A percentile compares a stretch with the other conserved stretches of the same genome.
These are phyloP conservation scores for Drosophila austrosaltans DNA, from an alignment of 2,888 invertebrate genomes.

Conservation along the genomic window DNA sequence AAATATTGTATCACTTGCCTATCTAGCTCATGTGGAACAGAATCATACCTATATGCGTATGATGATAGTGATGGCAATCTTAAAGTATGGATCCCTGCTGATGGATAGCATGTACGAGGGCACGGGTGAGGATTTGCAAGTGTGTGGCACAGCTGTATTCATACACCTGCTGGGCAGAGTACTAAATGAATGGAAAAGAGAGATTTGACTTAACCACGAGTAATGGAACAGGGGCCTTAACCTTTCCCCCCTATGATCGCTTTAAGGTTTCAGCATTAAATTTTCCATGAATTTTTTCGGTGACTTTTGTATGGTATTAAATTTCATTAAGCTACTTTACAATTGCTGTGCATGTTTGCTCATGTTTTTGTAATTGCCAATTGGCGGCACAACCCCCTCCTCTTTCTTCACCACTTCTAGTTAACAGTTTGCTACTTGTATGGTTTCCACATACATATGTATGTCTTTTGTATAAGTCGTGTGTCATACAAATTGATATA, in stretches of 20 bases:
- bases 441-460: slow-evolving; percentile 43
- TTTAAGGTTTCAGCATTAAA: slow-evolving; percentile 44
- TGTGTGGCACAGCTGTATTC: slow-evolving; percentile 60
- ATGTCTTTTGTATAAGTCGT: slow-evolving; percentile 19
- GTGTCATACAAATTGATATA: slow-evolving; percentile 60
- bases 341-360: slow-evolving; percentile 73
- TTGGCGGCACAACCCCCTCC: slow-evolving; percentile 17
- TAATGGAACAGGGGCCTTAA: neutral
- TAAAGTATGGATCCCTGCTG: slow-evolving; percentile 57
- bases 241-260: slow-evolving; percentile 11
- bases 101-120: slow-evolving; percentile 57
- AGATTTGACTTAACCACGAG: neutral
- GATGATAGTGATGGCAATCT: slow-evolving; percentile 54
- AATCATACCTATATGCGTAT: slow-evolving; percentile 60
- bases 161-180: slow-evolving; percentile 44
- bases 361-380: slow-evolving; percentile 71
- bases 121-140: slow-evolving; percentile 52
- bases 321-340: slow-evolving; percentile 62
- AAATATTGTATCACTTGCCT: slow-evolving; percentile 71
- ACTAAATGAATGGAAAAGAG: slow-evolving; percentile 20
- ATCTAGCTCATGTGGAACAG: slow-evolving; percentile 55
- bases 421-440: slow-evolving; percentile 29
- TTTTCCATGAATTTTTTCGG: slow-evolving; percentile 41
- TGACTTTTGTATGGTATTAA: slow-evolving; percentile 43
- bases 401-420: neutral